Evolutionary conservation across 2,113 vertebrate genomes (phyloP), one percentile per base, ranked within the genome.

Genomic region (Eurypyga helias): DNA sequence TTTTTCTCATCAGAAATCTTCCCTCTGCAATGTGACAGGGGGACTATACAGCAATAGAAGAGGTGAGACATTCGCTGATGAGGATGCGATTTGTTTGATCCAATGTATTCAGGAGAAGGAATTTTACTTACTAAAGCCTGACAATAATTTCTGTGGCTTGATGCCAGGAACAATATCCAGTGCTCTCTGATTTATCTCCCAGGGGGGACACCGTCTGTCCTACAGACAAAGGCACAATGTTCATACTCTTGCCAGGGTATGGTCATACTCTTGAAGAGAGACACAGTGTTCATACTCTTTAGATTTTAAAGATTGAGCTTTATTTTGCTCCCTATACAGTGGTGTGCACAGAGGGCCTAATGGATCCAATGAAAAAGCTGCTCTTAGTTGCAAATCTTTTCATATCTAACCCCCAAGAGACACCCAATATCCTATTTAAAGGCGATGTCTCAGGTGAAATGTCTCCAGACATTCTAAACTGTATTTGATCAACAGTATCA

Each of bases 111-210:
- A 92, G 75, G 9, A 92, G 57, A 83, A 73, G 20, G n/a, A 71
- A 66, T 88, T 86, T 92, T 83, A 66, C 58, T 80, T 88, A 65
- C 57, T 94, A 88, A 95, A 66, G n/a, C 31, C 36, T 54, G 75
- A 80, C 61, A 90, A 51, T 79, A 94, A 80, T 92, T 95, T 72
- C 62, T 78, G 60, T 80, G 86, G 28, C 86, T 92, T 75, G 55
- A 96, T 80, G 67, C 83, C 62, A 95, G 64, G 49, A 92, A 86
- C 10, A 46, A 71, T 89, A 80, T 90, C 49, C 64, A 92, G 46
- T 36, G n/a, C 29, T 38, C 46, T 66, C 71, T 88, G 36, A 61
- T 69, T 80, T 83, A 66, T 89, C 17, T 90, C 51, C 29, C 4
- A 23, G 31, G n/a, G 51, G 75, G 38, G 55, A 81, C 49, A 78